phyloP scores from a whole-genome alignment of 2,888 invertebrate genomes.

The Exocentrus adspersus region DNA sequence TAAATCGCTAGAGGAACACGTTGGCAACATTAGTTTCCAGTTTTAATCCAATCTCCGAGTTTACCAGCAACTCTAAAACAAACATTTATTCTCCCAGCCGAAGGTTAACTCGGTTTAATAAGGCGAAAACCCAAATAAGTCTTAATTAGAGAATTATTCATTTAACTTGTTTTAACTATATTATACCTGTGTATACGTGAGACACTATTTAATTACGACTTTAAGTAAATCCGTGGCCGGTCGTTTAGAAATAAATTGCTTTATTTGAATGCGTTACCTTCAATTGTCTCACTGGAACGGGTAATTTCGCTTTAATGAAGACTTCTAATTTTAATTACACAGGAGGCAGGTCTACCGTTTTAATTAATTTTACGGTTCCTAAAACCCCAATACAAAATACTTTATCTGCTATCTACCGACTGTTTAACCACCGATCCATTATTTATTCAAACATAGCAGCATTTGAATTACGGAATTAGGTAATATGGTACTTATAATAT shows the following conservation, averaged over 20 bases:
- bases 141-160: slow-evolving; percentile 30
- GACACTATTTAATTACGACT: slow-evolving; percentile 25
- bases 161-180: slow-evolving; percentile 28
- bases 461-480: no score
- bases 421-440: no score
- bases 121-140: slow-evolving; percentile 26
- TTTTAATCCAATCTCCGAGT: background rate
- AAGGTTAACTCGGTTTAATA: slow-evolving; percentile 1
- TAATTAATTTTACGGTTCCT: background rate
- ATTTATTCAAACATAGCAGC: no score
- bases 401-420: no score
- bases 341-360: slow-evolving; percentile 1
- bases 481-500: no score
- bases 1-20: no score
- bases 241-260: slow-evolving; percentile 39
- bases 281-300: slow-evolving; percentile 34
- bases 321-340: slow-evolving; percentile 24
- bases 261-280: slow-evolving; percentile 40
- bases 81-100: background rate
- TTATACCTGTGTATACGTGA: slow-evolving; percentile 27
- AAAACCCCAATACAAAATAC: no score
- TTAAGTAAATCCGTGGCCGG: slow-evolving; percentile 37
- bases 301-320: slow-evolving; percentile 25
- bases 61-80: background rate
- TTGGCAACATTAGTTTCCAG: background rate